Evolutionary conservation across 2,113 vertebrate genomes (phyloP).

Genomic region (Panthera leo): DNA sequence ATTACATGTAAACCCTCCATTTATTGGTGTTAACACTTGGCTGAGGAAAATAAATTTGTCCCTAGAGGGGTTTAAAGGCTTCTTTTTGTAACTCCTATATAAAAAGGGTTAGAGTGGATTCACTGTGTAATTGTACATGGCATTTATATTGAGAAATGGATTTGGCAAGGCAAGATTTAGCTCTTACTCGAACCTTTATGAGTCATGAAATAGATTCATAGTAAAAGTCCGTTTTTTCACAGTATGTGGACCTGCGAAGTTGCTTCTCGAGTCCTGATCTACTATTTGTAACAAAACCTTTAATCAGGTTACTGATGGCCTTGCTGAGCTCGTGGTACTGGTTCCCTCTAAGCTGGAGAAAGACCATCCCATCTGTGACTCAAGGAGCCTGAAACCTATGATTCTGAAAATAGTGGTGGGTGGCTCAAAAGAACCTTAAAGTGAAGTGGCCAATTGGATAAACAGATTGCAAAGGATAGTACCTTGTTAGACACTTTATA

Average conservation of each 20-base stretch:
- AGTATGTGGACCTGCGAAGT: conserved; percentile 17
- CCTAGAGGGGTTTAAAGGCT: conserved; percentile 38
- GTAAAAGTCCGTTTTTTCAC: neutral
- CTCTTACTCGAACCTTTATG: conserved; percentile 25
- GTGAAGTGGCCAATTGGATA: neutral
- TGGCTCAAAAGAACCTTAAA: neutral
- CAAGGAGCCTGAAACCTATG: neutral
- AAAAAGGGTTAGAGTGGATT: conserved; percentile 23
- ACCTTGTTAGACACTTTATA: neutral
- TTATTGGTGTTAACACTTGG: conserved; percentile 59
- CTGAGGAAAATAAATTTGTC: conserved; percentile 50
- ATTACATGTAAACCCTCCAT: conserved; percentile 50
- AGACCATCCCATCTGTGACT: neutral
- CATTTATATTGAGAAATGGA: conserved; percentile 49
- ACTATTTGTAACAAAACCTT: conserved; percentile 7
- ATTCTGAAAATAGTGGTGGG: conserved; percentile 34
- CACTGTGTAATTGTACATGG: conserved; percentile 47
- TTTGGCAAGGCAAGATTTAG: conserved; percentile 35
- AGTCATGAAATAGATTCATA: conserved; percentile 33
- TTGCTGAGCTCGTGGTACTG: neutral
- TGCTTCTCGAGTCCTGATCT: conserved; percentile 9
- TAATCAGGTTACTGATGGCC: neutral
- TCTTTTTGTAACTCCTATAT: conserved; percentile 37
- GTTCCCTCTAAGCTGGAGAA: neutral
- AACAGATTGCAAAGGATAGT: neutral